Evolutionary conservation across 2,113 vertebrate genomes (phyloP).

Genomic region (Lepidothrix coronata): DNA sequence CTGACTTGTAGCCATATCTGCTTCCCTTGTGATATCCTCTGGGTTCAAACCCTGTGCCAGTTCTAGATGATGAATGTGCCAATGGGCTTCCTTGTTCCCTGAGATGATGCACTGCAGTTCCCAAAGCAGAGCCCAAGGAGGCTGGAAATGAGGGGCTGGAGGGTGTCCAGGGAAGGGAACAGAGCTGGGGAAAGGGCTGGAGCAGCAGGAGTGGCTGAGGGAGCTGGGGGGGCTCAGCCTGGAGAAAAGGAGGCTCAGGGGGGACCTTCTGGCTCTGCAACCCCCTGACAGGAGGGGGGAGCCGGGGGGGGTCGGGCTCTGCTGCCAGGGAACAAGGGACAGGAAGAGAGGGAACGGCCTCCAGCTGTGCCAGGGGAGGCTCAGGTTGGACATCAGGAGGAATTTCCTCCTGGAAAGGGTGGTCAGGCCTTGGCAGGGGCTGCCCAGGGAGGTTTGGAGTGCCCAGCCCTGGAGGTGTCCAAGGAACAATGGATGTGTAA

Average conservation of each 20-base stretch:
- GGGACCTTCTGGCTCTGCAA: neutral
- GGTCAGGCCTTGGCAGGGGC: neutral
- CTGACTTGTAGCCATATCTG: neutral
- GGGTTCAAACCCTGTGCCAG: neutral
- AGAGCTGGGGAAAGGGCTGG: neutral
- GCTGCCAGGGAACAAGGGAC: neutral
- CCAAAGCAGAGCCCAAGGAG: neutral
- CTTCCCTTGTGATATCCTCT: neutral
- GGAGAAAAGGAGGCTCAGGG: neutral
- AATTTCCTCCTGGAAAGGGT: neutral
- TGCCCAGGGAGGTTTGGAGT: neutral
- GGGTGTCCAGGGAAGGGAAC: neutral
- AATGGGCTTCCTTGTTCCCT: fast-evolving
- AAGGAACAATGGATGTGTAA: neutral
- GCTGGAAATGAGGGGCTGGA: neutral
- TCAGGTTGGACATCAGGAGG: neutral
- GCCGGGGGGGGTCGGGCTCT: neutral
- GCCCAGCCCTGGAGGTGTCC: neutral
- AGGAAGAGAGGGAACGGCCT: neutral
- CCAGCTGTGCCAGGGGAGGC: neutral
- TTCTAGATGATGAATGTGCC: neutral
- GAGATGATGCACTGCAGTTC: neutral
- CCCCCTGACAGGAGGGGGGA: too few species aligned
- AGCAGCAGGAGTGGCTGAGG: neutral
- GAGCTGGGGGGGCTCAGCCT: neutral